Evolutionary conservation across 2,888 invertebrate genomes (phyloP).

Genomic region (Chrysina gloriosa): DNA sequence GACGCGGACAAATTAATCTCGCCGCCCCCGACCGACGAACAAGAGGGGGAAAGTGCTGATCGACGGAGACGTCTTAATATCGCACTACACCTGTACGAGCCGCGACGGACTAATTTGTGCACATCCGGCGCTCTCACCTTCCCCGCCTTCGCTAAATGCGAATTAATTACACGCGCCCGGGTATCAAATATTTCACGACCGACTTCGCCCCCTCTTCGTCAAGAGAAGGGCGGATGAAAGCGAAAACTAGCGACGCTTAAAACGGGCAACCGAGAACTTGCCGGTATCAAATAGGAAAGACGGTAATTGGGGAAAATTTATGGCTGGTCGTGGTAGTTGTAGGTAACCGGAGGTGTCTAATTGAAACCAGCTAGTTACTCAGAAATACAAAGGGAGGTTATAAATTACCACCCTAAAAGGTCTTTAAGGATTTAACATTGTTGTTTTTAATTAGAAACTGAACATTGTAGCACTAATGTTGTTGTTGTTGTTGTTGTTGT

Average conservation of each 20-base stretch:
- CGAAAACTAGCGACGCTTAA: constrained; percentile 17
- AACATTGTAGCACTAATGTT: no score
- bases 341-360: no score
- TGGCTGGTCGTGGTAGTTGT: not conserved
- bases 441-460: no score
- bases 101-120: constrained; percentile 30
- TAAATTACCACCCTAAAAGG: no score
- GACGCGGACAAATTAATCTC: constrained; percentile 28
- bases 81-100: constrained; percentile 24
- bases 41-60: constrained; percentile 23
- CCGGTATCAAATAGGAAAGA: constrained; percentile 19
- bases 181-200: constrained; percentile 34
- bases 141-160: constrained; percentile 16
- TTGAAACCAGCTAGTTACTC: no score
- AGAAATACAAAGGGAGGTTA: no score
- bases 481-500: no score
- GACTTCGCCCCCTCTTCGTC: constrained; percentile 2
- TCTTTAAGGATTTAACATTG: no score
- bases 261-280: not conserved
- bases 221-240: not conserved
- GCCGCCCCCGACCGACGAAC: not conserved
- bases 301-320: constrained; percentile 21
- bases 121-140: not conserved
- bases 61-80: constrained; percentile 20
- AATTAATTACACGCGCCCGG: constrained; percentile 33